Evolutionary conservation across 1,140 invertebrate genomes (phyloP).

Genomic region (Varroa destructor): DNA sequence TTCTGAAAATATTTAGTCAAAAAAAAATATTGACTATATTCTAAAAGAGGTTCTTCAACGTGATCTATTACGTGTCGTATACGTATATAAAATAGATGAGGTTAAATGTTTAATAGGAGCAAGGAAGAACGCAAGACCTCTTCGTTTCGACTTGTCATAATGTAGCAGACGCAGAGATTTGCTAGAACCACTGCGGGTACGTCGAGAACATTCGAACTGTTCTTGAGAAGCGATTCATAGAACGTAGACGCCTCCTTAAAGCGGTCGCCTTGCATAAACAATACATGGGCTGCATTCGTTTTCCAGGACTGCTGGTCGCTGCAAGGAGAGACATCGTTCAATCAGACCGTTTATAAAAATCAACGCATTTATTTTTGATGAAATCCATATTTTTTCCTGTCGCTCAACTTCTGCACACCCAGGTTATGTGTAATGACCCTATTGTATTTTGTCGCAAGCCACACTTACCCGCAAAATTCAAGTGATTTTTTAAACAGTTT

Average conservation of each 20-base stretch:
- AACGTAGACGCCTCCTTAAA: slow-evolving; percentile 95
- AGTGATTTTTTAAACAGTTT: slow-evolving; percentile 89
- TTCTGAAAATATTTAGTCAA: too few species aligned
- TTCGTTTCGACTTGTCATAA: slow-evolving; percentile 97
- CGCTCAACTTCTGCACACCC: too few species aligned
- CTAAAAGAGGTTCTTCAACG: too few species aligned
- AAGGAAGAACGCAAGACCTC: slow-evolving; percentile 45
- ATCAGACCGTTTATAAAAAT: too few species aligned
- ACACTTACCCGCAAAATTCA: slow-evolving; percentile 61
- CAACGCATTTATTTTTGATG: too few species aligned
- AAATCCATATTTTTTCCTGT: too few species aligned
- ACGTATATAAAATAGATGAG: too few species aligned
- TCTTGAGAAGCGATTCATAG: slow-evolving; percentile 95
- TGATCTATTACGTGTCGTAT: too few species aligned
- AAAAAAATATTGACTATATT: too few species aligned
- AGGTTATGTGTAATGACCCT: too few species aligned
- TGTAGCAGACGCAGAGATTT: slow-evolving; percentile 96
- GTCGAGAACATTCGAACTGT: slow-evolving; percentile 74
- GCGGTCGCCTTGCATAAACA: slow-evolving; percentile 98
- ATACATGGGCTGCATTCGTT: slow-evolving; percentile 90
- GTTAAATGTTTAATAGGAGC: too few species aligned
- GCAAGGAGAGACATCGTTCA: neutral
- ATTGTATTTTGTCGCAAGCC: neutral
- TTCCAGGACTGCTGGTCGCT: slow-evolving; percentile 94
- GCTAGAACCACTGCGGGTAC: slow-evolving; percentile 92